These are phyloP conservation scores for Melanophora roralis DNA, from an alignment of 2,888 invertebrate genomes.

Conservation along the genomic window DNA sequence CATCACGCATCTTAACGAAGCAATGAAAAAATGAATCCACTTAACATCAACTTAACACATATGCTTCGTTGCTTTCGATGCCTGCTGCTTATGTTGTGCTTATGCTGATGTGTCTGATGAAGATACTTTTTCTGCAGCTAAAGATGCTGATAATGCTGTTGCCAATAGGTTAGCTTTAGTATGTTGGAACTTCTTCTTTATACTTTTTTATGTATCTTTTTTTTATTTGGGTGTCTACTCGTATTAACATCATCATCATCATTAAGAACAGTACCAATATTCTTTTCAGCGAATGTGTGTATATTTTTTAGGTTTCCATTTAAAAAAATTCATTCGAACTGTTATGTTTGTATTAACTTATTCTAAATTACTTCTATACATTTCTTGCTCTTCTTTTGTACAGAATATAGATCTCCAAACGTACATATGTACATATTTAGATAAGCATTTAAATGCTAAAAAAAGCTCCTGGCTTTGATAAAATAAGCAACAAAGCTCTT, in stretches of 20 bases:
- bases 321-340: neutral
- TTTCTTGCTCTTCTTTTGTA: constrained; percentile 8
- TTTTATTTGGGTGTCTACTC: neutral
- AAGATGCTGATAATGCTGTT: constrained; percentile 53
- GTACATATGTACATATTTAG: neutral
- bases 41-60: constrained; percentile 73
- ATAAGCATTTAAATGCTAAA: too few species aligned
- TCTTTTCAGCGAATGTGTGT: too few species aligned
- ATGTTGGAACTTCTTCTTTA: neutral
- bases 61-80: constrained; percentile 50
- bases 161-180: constrained; percentile 31
- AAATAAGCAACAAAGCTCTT: too few species aligned
- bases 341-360: neutral
- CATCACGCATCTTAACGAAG: constrained; percentile 67
- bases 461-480: too few species aligned
- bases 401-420: constrained; percentile 24
- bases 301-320: constrained; percentile 21
- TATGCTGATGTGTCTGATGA: constrained; percentile 7
- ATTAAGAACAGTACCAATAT: constrained; percentile 7
- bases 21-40: constrained; percentile 70
- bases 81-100: constrained; percentile 13
- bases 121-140: neutral
- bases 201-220: neutral
- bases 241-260: constrained; percentile 9
- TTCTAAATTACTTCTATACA: constrained; percentile 27